phyloP scores from a whole-genome alignment of 2,888 invertebrate species.

The Macaria notata region DNA sequence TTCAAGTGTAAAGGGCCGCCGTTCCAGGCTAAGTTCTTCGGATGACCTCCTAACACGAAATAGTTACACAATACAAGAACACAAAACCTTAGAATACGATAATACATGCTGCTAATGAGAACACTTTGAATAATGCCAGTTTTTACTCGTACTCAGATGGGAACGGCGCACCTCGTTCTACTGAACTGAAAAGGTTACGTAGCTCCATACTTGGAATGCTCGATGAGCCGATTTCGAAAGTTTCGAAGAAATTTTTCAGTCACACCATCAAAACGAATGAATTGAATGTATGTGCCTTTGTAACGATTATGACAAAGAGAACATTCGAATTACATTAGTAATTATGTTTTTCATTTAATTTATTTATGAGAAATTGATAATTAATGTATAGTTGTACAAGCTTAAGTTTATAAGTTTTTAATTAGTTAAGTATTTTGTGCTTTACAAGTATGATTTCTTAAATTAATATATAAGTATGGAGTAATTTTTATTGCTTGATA shows the following conservation, averaged over 20 bases:
- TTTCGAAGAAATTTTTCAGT: slow-evolving; percentile 28
- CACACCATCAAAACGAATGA: too few relatives aligned
- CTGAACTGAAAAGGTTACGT: slow-evolving; percentile 19
- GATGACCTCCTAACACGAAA: slow-evolving; percentile 37
- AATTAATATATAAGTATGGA: too few relatives aligned
- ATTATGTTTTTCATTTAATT: too few relatives aligned
- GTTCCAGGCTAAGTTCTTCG: slow-evolving; percentile 68
- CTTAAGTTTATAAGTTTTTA: too few relatives aligned
- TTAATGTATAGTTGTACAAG: too few relatives aligned
- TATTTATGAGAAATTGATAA: too few relatives aligned
- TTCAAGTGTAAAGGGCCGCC: slow-evolving; percentile 70
- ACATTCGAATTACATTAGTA: too few relatives aligned
- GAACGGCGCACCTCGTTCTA: slow-evolving; percentile 19
- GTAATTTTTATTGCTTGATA: too few relatives aligned
- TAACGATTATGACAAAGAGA: too few relatives aligned
- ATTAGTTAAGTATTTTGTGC: too few relatives aligned
- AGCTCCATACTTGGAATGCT: slow-evolving; percentile 28
- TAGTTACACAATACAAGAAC: slow-evolving; percentile 24
- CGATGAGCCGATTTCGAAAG: slow-evolving; percentile 29
- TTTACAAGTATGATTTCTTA: too few relatives aligned
- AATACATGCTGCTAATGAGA: slow-evolving; percentile 31
- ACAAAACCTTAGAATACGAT: slow-evolving; percentile 19
- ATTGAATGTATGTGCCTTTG: too few relatives aligned
- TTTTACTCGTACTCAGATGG: slow-evolving; percentile 10
- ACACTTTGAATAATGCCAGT: not conserved